Conservation (phyloP, 2,113 vertebrate genomes). For the Theristicus caerulescens region DNA sequence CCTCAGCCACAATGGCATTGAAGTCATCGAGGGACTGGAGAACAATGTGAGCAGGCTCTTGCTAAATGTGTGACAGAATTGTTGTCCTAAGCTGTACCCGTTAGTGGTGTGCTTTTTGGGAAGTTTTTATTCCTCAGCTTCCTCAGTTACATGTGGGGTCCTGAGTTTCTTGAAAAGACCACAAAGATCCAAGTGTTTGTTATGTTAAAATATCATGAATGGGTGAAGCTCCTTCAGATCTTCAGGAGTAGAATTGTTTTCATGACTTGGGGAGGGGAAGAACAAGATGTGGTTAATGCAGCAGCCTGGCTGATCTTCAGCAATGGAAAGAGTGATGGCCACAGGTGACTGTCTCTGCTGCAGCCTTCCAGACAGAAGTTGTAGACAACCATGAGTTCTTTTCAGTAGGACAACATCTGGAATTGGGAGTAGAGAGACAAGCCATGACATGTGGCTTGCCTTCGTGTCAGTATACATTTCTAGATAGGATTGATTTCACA, state of each 20-base stretch:
- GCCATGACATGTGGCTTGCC: background rate
- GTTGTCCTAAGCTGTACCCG: background rate
- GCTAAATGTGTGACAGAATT: no score
- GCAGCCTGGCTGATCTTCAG: background rate
- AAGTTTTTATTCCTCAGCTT: background rate
- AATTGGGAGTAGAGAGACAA: background rate
- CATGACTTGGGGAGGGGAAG: background rate
- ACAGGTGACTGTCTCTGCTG: background rate
- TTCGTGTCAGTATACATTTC: background rate
- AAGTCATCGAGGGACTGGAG: slow-evolving; percentile 96
- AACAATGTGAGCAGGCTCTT: slow-evolving; percentile 85
- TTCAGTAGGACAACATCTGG: background rate
- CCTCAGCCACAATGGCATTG: slow-evolving; percentile 96
- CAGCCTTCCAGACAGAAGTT: background rate
- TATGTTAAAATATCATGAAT: rapidly evolving
- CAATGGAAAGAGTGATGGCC: background rate
- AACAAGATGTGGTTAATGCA: background rate
- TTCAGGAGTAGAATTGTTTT: background rate
- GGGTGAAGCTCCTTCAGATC: background rate
- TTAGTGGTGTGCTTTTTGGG: background rate
- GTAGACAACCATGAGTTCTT: background rate
- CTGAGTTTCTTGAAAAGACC: background rate
- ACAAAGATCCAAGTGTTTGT: background rate
- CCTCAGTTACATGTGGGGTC: background rate
- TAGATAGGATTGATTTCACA: background rate